Conservation (phyloP, 1,140 invertebrate species). For the Idris sp. region DNA sequence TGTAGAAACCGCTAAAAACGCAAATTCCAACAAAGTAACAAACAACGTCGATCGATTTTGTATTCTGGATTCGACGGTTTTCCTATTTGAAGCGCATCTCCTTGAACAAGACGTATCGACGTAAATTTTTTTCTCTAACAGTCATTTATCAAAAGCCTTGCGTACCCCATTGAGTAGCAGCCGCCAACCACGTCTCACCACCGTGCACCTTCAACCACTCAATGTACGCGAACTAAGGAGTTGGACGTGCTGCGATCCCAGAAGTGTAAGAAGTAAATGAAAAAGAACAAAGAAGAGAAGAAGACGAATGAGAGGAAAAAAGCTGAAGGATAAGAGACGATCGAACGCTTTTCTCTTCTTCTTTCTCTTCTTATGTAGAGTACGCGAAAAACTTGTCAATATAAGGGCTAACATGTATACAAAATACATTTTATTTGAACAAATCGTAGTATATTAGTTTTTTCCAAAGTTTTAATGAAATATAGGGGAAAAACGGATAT, state of each 20-base stretch:
- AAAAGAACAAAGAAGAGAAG: conserved; percentile 56
- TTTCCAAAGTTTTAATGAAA: no score
- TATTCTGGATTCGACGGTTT: conserved; percentile 61
- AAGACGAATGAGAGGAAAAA: conserved; percentile 60
- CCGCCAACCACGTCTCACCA: conserved; percentile 45
- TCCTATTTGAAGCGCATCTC: conserved; percentile 66
- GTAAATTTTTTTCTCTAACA: conserved; percentile 72
- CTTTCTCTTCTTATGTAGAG: no score
- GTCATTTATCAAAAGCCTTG: conserved; percentile 76
- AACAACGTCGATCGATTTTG: conserved; percentile 61
- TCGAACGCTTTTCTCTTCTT: conserved; percentile 31
- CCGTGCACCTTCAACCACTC: conserved; percentile 39
- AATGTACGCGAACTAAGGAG: conserved; percentile 50
- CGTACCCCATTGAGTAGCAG: conserved; percentile 57
- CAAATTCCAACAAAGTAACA: conserved; percentile 42
- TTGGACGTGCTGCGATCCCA: conserved; percentile 51
- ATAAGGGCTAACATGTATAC: conserved; percentile 18
- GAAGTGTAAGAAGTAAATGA: conserved; percentile 54
- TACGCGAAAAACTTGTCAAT: neutral
- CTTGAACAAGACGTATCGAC: conserved; percentile 76
- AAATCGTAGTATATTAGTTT: no score
- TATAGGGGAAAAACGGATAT: no score
- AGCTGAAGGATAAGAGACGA: conserved; percentile 36
- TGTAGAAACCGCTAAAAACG: conserved; percentile 21
- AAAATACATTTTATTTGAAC: conserved; percentile 7